These are phyloP conservation scores for Ferdinandea cuprea DNA, from an alignment of 2,888 invertebrate species.

Conservation along the genomic window DNA sequence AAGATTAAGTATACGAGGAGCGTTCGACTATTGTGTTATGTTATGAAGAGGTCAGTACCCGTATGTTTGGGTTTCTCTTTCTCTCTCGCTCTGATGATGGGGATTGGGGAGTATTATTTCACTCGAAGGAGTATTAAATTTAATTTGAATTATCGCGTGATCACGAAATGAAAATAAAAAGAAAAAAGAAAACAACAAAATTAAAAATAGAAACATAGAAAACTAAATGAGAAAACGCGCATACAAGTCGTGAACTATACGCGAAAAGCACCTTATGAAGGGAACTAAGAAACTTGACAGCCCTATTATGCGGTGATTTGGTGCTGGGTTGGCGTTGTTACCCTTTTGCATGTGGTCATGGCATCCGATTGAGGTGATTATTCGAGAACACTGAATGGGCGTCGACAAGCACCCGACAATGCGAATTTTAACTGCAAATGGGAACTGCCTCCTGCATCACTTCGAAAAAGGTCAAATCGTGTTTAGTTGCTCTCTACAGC, in stretches of 20 bases:
- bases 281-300: slow-evolving; percentile 47
- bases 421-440: slow-evolving; percentile 37
- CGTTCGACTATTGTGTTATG: not conserved
- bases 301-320: slow-evolving; percentile 65
- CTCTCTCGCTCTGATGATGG: slow-evolving; percentile 13
- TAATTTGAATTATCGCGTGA: slow-evolving; percentile 74
- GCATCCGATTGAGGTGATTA: slow-evolving; percentile 71
- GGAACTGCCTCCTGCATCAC: not conserved
- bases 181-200: slow-evolving; percentile 12
- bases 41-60: slow-evolving; percentile 69
- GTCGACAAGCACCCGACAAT: slow-evolving; percentile 52
- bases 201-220: too few relatives aligned
- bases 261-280: not conserved
- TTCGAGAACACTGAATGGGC: slow-evolving; percentile 71
- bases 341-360: slow-evolving; percentile 68
- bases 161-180: slow-evolving; percentile 60
- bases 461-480: slow-evolving; percentile 19
- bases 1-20: not conserved
- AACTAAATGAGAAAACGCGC: slow-evolving; percentile 40
- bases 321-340: slow-evolving; percentile 43
- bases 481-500: not conserved
- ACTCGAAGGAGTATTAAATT: slow-evolving; percentile 65
- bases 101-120: slow-evolving; percentile 55
- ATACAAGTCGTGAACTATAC: slow-evolving; percentile 18
- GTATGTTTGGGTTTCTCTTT: slow-evolving; percentile 31